Evolutionary conservation across 2,888 invertebrate species (phyloP).

Genomic region (Iselma pallidipennis): DNA sequence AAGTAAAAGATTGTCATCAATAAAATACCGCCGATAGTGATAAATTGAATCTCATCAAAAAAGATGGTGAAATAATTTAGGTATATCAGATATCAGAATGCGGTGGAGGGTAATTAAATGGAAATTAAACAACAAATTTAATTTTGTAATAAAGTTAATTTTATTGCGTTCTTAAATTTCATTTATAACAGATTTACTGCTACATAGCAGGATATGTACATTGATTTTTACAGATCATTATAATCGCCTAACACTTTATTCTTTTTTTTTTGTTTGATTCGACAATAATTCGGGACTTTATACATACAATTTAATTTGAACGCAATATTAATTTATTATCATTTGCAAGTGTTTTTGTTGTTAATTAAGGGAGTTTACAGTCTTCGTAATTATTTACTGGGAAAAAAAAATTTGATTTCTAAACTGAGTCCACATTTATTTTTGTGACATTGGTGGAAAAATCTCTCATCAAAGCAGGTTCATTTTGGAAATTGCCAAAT

Average conservation of each 20-base stretch:
- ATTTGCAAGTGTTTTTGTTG: no score
- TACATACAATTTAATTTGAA: conserved; percentile 7
- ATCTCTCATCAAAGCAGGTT: no score
- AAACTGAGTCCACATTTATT: no score
- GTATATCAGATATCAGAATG: background rate
- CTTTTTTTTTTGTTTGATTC: conserved; percentile 13
- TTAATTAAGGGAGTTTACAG: background rate
- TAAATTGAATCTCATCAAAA: background rate
- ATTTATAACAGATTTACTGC: conserved; percentile 30
- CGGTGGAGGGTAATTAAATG: background rate
- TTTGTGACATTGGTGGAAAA: no score
- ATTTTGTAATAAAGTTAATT: conserved; percentile 23
- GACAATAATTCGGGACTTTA: conserved; percentile 9
- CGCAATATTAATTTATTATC: no score
- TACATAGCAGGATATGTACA: conserved; percentile 39
- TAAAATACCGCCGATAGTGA: background rate
- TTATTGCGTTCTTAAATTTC: conserved; percentile 21
- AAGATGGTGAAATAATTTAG: background rate
- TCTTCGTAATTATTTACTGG: background rate
- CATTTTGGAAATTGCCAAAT: no score
- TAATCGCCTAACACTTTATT: conserved; percentile 28
- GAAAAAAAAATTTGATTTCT: background rate
- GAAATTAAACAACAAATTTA: background rate
- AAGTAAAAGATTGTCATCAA: background rate
- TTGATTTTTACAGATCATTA: conserved; percentile 26